Evolutionary conservation across 37 sponge, comb jelly and placozoan genomes (phyloP).

Genomic region (Chondrilla cf. caribensis): DNA sequence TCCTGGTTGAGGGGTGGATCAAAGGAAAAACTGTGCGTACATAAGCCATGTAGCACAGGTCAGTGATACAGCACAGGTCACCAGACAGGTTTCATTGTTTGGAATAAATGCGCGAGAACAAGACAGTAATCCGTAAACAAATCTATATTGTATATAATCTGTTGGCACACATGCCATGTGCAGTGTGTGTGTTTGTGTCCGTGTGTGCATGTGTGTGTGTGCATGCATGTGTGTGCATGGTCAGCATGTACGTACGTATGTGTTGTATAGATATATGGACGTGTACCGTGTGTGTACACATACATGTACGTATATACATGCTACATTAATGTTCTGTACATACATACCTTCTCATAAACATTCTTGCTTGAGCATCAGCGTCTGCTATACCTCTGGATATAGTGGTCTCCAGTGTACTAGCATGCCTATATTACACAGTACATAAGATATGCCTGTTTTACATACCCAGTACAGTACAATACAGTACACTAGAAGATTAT

Average conservation of each 20-base stretch:
- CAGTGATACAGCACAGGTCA: too few relatives aligned
- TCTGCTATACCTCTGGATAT: slow-evolving; percentile 50
- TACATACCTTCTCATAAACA: slow-evolving; percentile 37
- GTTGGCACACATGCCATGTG: too few relatives aligned
- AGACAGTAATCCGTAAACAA: too few relatives aligned
- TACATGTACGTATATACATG: neutral
- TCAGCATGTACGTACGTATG: neutral
- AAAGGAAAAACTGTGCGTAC: too few relatives aligned
- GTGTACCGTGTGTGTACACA: neutral
- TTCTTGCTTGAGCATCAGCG: slow-evolving; percentile 55
- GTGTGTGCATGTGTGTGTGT: neutral
- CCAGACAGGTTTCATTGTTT: too few relatives aligned
- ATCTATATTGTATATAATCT: too few relatives aligned
- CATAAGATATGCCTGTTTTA: too few relatives aligned
- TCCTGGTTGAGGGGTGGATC: too few relatives aligned
- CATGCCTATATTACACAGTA: slow-evolving; percentile 4
- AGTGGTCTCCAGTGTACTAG: slow-evolving; percentile 32
- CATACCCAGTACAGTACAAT: too few relatives aligned
- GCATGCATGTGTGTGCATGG: neutral
- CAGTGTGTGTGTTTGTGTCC: neutral
- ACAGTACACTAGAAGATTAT: too few relatives aligned
- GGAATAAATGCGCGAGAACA: too few relatives aligned
- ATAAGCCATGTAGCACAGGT: too few relatives aligned
- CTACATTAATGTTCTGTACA: neutral
- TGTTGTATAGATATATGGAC: neutral